Evolutionary conservation across 2,888 invertebrate genomes (phyloP), one percentile per base, ranked within the genome.

Genomic region (Smittia aterrima): DNA sequence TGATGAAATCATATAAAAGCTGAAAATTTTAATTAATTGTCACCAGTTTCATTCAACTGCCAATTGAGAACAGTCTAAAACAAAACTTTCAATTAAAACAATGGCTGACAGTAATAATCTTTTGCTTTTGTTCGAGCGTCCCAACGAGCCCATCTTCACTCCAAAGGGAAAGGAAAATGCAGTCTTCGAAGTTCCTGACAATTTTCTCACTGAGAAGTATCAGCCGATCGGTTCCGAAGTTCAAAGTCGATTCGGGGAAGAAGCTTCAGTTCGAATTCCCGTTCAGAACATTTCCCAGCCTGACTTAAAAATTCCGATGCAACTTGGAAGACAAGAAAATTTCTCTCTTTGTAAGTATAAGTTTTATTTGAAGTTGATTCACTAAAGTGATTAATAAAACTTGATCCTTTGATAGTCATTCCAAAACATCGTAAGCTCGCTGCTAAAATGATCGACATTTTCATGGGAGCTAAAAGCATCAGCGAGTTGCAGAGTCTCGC

Each of bases 101-200:
- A 77, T 79, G 76, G 77, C 79, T 1, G 79, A 83, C 74, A 87
- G 85, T 78, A 81, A 85, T n/a, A 85, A 88, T 78, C 81, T 90
- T 11, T 81, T 89, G 77, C 82, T 89, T 78, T 85, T 92, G 77
- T 91, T 90, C 83, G 90, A 92, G 79, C 88, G 92, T 47, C 92
- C 92, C 9, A 85, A 87, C 76, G 92, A 92, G 82, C 92, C 92
- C 0, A 86, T 89, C 75, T 92, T 92, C 82, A 87, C 91, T 84
- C 88, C 89, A 76, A 93, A 92, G 82, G 91, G 91, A 1, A 86
- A 87, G 0, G 82, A 84, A 0, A 85, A 85, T 66, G 81, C 86
- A 0, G 85, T 87, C 32, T 89, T 90, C 78, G 85, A 90, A 77
- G 80, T 90, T 3, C 90, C 91, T 0, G 82, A 86, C 6, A 85